These are phyloP conservation scores for Argynnis bischoffii DNA, from an alignment of 2,888 invertebrate species.

Conservation along the genomic window DNA sequence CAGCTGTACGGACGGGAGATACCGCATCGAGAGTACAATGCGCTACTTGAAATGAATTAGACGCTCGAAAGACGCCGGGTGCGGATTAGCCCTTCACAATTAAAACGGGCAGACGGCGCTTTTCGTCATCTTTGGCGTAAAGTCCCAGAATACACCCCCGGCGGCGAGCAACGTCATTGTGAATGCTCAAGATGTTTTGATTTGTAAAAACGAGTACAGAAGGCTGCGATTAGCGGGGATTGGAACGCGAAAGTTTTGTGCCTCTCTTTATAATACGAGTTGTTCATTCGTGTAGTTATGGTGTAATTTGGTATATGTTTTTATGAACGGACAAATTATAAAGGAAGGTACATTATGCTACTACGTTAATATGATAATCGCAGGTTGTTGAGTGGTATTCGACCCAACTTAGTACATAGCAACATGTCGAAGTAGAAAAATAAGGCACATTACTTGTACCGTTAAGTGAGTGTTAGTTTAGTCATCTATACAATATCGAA, in stretches of 20 bases:
- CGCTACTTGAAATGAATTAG: slow-evolving; percentile 70
- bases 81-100: slow-evolving; percentile 67
- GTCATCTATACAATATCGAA: neutral
- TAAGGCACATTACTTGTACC: no score
- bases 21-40: slow-evolving; percentile 52
- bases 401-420: neutral
- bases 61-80: slow-evolving; percentile 60
- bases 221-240: slow-evolving; percentile 40
- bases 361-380: slow-evolving; percentile 37
- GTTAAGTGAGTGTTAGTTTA: neutral
- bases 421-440: no score
- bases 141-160: slow-evolving; percentile 54
- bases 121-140: slow-evolving; percentile 52
- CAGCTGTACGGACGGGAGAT: slow-evolving; percentile 54
- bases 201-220: slow-evolving; percentile 48
- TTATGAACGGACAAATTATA: slow-evolving; percentile 29
- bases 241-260: slow-evolving; percentile 36
- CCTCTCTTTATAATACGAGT: slow-evolving; percentile 34
- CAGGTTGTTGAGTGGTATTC: slow-evolving; percentile 7
- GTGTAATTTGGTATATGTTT: slow-evolving; percentile 37
- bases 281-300: slow-evolving; percentile 50
- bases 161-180: slow-evolving; percentile 51
- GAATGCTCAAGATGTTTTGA: slow-evolving; percentile 54
- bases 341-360: slow-evolving; percentile 22
- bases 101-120: slow-evolving; percentile 59